These are phyloP conservation scores for Tridacna crocea DNA, from an alignment of 2,888 invertebrate genomes.

Conservation along the genomic window DNA sequence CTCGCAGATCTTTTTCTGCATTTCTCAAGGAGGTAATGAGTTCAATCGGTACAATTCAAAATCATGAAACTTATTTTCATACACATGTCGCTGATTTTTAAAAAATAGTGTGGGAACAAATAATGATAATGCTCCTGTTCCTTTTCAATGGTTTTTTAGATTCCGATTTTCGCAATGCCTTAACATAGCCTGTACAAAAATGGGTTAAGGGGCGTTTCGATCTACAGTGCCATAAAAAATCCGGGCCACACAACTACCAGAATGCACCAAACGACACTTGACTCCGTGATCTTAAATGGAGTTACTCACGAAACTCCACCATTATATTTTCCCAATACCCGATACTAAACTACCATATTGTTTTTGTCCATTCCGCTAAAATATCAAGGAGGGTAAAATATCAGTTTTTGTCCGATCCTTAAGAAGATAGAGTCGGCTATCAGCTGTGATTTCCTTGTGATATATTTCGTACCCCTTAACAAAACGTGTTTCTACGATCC, in stretches of 20 bases:
- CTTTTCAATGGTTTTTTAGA: too few relatives aligned
- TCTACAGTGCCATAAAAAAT: constrained; percentile 22
- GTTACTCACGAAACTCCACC: constrained; percentile 53
- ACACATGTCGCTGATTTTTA: too few relatives aligned
- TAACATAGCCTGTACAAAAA: neutral
- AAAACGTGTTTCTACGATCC: too few relatives aligned
- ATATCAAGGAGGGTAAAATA: constrained; percentile 24
- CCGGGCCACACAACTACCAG: constrained; percentile 59
- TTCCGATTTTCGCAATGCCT: too few relatives aligned
- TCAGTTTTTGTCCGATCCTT: constrained; percentile 14
- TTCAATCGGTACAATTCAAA: too few relatives aligned
- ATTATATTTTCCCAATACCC: constrained; percentile 48
- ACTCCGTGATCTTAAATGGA: constrained; percentile 44
- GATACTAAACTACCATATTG: constrained; percentile 56
- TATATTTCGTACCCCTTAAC: neutral
- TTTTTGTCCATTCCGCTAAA: constrained; percentile 52
- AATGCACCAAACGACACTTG: constrained; percentile 55
- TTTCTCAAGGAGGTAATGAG: too few relatives aligned
- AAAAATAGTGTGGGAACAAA: too few relatives aligned
- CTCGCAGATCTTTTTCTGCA: too few relatives aligned
- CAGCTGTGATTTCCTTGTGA: constrained; percentile 15
- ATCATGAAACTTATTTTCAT: too few relatives aligned
- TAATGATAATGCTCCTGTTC: too few relatives aligned
- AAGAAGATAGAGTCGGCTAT: constrained; percentile 1
- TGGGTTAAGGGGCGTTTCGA: neutral